Evolutionary conservation across 2,888 invertebrate species (phyloP), one percentile per base, ranked within the genome.

Genomic region (Euphydryas editha): DNA sequence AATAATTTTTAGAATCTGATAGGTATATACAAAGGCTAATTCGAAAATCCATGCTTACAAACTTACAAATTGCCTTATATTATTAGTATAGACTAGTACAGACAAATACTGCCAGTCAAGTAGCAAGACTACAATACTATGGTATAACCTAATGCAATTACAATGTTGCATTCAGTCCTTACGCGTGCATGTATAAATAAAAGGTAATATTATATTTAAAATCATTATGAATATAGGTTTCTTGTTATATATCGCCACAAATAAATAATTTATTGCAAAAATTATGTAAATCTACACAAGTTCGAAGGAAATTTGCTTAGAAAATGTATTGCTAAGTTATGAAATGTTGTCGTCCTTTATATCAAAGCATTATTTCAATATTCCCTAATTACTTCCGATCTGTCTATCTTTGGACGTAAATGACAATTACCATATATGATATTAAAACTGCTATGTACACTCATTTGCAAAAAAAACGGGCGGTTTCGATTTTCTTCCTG

Each of bases 401-500:
- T 39, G 58, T 17, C 54, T 49, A 30, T 59, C 51, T 59, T 64
- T 46, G 20, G 36, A 21, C 24, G 15, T 59, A 65, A 65, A 68
- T 56, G 18, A 56, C 39, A 64, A 60, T 68, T 60, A 46, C 18
- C 54, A 59, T 59, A 64, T 13, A 59, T 49, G 10, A 59, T n/a
- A n/a, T n/a, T n/a, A n/a, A n/a, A n/a, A n/a, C n/a, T n/a, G n/a
- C n/a, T n/a, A n/a, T n/a, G n/a, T n/a, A n/a, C n/a, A n/a, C n/a
- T n/a, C n/a, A n/a, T n/a, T n/a, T n/a, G n/a, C n/a, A n/a, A n/a
- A n/a, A n/a, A n/a, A n/a, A n/a, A n/a, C n/a, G n/a, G n/a, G n/a
- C n/a, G n/a, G n/a, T n/a, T n/a, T n/a, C n/a, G n/a, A n/a, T n/a
- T n/a, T n/a, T n/a, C n/a, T n/a, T n/a, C n/a, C n/a, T n/a, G n/a